Percentiles rank a stretch among this genome's conserved stretches.
Conservation (phyloP, 2,888 invertebrate genomes). For the Rotaria socialis region DNA sequence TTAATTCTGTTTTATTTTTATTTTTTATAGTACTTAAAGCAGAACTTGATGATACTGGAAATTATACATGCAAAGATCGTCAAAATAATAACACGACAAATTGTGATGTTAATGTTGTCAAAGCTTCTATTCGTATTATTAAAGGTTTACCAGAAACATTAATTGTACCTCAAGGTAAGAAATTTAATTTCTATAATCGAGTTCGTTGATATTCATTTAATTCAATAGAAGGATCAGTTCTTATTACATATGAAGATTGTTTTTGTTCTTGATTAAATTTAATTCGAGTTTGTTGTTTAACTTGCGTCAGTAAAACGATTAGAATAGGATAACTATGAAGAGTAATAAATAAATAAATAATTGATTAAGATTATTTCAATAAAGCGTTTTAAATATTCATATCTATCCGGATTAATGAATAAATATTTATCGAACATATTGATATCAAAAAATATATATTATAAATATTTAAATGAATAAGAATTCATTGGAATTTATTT, state of each 20-base stretch:
- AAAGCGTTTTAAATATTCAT: not conserved
- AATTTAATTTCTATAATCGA: not conserved
- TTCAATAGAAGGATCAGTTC: not conserved
- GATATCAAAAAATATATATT: not conserved
- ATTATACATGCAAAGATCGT: constrained; percentile 31
- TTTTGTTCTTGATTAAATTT: not conserved
- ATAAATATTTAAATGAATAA: not conserved
- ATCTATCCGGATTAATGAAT: not conserved
- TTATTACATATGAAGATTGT: not conserved
- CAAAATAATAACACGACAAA: not conserved
- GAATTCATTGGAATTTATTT: not conserved
- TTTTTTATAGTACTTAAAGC: not conserved
- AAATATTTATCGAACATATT: not conserved
- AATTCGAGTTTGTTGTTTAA: not conserved
- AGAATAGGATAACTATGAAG: not conserved
- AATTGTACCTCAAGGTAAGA: not conserved
- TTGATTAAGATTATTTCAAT: not conserved
- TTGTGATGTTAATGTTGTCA: not conserved
- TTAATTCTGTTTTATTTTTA: not conserved
- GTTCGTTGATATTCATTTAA: not conserved
- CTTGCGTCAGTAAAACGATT: not conserved
- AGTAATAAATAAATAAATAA: not conserved
- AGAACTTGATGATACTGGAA: constrained; percentile 1
- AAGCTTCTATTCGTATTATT: constrained; percentile 1
- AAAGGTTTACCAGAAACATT: constrained; percentile 35